phyloP scores from a whole-genome alignment of 2,888 invertebrate species.

The Dichetophora obliterata region DNA sequence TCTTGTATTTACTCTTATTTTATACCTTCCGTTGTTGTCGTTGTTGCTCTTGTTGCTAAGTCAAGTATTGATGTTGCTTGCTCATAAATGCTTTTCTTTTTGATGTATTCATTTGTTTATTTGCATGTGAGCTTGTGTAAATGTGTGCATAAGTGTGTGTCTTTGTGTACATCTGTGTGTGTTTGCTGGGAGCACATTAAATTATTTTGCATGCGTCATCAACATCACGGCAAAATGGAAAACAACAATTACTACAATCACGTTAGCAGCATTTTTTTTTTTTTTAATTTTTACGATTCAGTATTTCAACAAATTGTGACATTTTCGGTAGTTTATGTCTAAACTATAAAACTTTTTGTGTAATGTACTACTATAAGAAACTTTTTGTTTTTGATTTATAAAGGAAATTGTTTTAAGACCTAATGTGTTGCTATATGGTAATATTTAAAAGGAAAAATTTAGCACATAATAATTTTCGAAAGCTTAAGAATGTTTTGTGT shows the following conservation, averaged over 20 bases:
- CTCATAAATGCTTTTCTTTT: background rate
- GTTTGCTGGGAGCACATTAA: background rate
- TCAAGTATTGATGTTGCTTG: conserved; percentile 9
- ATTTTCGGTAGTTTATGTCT: conserved; percentile 41
- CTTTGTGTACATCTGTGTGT: conserved; percentile 33
- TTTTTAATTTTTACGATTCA: background rate
- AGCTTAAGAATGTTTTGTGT: too few relatives aligned
- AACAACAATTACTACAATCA: background rate
- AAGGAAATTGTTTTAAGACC: too few relatives aligned
- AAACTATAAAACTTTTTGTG: too few relatives aligned
- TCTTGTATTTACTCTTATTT: background rate
- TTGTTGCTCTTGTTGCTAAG: conserved; percentile 8
- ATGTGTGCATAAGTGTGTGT: background rate
- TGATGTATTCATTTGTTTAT: background rate
- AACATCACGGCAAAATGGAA: background rate
- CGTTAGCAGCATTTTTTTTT: background rate
- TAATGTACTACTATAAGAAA: too few relatives aligned
- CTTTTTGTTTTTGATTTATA: too few relatives aligned
- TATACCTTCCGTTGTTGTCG: conserved; percentile 20
- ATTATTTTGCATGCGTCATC: conserved; percentile 24
- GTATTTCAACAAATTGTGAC: background rate
- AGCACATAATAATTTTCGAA: too few relatives aligned
- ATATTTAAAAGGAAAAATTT: too few relatives aligned
- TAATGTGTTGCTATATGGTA: too few relatives aligned
- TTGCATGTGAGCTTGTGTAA: background rate